These are phyloP conservation scores for Amblyjoppa fuscipennis DNA, from an alignment of 2,888 invertebrate species.

Conservation along the genomic window DNA sequence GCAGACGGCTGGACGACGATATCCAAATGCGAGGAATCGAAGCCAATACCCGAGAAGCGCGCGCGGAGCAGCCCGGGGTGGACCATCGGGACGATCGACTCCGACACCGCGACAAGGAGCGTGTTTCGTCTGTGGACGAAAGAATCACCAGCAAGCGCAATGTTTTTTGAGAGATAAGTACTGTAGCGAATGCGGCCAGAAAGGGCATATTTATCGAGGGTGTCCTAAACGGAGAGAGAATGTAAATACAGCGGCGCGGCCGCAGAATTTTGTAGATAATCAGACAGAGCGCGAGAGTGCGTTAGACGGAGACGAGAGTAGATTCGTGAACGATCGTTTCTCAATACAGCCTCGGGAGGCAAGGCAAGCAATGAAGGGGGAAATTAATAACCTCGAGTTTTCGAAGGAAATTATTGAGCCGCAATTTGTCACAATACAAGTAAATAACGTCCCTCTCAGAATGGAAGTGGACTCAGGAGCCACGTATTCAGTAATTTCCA, in stretches of 20 bases:
- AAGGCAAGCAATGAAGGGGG: neutral
- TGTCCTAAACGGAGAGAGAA: conserved; percentile 5
- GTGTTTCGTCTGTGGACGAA: conserved; percentile 48
- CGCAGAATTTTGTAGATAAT: conserved; percentile 1
- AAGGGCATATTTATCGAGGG: conserved; percentile 47
- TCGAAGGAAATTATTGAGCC: conserved; percentile 4
- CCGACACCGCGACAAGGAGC: neutral
- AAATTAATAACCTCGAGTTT: conserved; percentile 1
- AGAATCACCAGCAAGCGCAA: conserved; percentile 27
- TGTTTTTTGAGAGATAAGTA: conserved; percentile 39
- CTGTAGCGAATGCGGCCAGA: conserved; percentile 51
- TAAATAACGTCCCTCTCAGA: conserved; percentile 26
- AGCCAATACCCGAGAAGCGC: conserved; percentile 14
- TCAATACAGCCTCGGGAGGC: neutral
- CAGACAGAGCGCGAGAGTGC: neutral
- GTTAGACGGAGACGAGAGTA: neutral
- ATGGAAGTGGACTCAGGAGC: conserved; percentile 48
- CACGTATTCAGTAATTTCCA: conserved; percentile 38
- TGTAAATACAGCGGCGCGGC: neutral
- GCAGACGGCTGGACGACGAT: neutral
- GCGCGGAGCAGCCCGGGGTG: neutral
- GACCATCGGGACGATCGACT: neutral
- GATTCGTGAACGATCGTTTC: neutral
- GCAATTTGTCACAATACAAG: conserved; percentile 23
- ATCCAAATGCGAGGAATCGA: neutral